These are phyloP conservation scores for Selenia dentaria DNA, from an alignment of 2,888 invertebrate genomes.

Conservation along the genomic window DNA sequence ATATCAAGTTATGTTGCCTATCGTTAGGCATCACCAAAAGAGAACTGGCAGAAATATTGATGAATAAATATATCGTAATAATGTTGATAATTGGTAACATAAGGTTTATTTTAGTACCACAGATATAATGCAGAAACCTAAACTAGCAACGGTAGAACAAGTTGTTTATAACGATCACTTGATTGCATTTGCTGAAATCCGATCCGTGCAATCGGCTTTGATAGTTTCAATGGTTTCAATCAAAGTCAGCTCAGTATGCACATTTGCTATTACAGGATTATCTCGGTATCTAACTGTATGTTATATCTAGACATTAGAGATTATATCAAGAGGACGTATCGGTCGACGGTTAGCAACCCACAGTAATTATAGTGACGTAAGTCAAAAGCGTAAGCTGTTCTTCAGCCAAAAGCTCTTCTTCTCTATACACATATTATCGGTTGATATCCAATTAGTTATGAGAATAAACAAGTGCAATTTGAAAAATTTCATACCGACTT, in stretches of 20 bases:
- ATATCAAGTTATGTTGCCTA: too few species aligned
- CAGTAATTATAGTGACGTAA: constrained; percentile 37
- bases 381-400: constrained; percentile 22
- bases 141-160: background rate
- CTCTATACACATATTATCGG: too few species aligned
- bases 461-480: too few species aligned
- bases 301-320: constrained; percentile 48
- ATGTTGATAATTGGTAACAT: too few species aligned
- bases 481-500: too few species aligned
- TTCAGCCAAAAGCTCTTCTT: constrained; percentile 12
- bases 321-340: constrained; percentile 67
- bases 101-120: too few species aligned
- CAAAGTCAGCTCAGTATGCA: constrained; percentile 42
- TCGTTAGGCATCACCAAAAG: too few species aligned
- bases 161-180: background rate
- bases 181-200: constrained; percentile 28
- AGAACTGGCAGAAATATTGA: too few species aligned
- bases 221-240: constrained; percentile 32
- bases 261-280: constrained; percentile 52
- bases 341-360: constrained; percentile 58
- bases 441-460: too few species aligned
- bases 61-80: too few species aligned
- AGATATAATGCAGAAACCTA: constrained; percentile 5
- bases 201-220: constrained; percentile 32
- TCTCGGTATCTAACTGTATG: constrained; percentile 56